Percentiles rank a stretch among this genome's conserved stretches.
Evolutionary conservation across 30 jellyfish, hydroid and myxozoan genomes (phyloP).

Genomic region (Haliclystus octoradiatus): DNA sequence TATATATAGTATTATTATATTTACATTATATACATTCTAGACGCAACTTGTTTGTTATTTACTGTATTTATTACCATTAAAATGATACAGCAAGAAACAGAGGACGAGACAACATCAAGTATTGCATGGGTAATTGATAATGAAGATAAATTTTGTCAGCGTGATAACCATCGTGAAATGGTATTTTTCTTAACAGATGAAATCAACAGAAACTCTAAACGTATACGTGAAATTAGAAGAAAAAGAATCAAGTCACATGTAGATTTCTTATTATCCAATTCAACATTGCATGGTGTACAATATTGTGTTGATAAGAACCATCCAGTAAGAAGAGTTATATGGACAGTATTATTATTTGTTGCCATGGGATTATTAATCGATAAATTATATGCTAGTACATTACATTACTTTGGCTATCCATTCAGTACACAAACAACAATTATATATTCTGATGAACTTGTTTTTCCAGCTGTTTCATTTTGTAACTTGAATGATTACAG

Average conservation of each 20-base stretch:
- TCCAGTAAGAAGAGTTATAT: constrained; percentile 54
- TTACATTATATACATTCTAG: too few relatives aligned
- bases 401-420: constrained; percentile 54
- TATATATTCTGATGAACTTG: constrained; percentile 46
- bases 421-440: constrained; percentile 65
- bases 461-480: constrained; percentile 91
- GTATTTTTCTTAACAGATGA: too few relatives aligned
- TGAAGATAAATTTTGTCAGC: too few relatives aligned
- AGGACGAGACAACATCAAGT: too few relatives aligned
- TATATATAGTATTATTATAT: too few relatives aligned
- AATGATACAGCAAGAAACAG: too few relatives aligned
- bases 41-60: too few relatives aligned
- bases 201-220: too few relatives aligned
- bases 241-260: constrained; percentile 39
- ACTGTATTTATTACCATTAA: too few relatives aligned
- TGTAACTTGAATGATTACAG: constrained; percentile 88
- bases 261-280: constrained; percentile 31
- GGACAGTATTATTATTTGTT: constrained; percentile 49
- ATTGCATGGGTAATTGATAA: too few relatives aligned
- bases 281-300: constrained; percentile 74
- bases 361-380: constrained; percentile 60
- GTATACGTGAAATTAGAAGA: constrained; percentile 22
- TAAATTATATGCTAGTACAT: constrained; percentile 68
- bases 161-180: too few relatives aligned
- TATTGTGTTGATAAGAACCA: constrained; percentile 77